phyloP scores from a whole-genome alignment of 1,140 invertebrate genomes.

The Argopecten irradians region DNA sequence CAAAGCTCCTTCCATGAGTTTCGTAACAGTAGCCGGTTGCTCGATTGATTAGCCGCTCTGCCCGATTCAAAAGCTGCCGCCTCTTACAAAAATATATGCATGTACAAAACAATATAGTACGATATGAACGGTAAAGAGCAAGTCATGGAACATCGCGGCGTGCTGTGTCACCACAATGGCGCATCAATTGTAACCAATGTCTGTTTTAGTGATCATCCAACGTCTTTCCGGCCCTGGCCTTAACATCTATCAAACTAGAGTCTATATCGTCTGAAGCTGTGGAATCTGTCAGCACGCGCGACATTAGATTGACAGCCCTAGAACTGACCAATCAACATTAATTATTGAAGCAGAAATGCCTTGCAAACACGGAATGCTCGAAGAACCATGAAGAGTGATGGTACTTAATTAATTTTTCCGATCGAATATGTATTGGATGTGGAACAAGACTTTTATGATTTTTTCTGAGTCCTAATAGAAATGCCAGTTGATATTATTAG shows the following conservation, averaged over 20 bases:
- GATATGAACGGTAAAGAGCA: too few species aligned
- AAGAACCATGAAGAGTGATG: neutral
- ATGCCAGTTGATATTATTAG: constrained; percentile 22
- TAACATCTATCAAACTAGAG: neutral
- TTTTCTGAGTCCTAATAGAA: neutral
- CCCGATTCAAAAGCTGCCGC: too few species aligned
- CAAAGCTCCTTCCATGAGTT: too few species aligned
- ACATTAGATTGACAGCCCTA: neutral
- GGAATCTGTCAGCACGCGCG: neutral
- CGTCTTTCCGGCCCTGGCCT: neutral
- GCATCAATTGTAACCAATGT: too few species aligned
- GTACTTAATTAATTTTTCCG: constrained; percentile 11
- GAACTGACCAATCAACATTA: constrained; percentile 21
- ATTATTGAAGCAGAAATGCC: constrained; percentile 1
- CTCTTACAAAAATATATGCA: too few species aligned
- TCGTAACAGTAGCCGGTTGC: too few species aligned
- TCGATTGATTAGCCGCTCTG: too few species aligned
- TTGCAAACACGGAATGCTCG: neutral
- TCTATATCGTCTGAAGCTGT: neutral
- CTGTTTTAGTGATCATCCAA: too few species aligned
- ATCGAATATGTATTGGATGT: neutral
- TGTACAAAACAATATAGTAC: too few species aligned
- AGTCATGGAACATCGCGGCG: too few species aligned
- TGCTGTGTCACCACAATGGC: too few species aligned
- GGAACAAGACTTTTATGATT: neutral